Conservation (phyloP, 2,888 invertebrate species). For the Drosophila paramelanica region DNA sequence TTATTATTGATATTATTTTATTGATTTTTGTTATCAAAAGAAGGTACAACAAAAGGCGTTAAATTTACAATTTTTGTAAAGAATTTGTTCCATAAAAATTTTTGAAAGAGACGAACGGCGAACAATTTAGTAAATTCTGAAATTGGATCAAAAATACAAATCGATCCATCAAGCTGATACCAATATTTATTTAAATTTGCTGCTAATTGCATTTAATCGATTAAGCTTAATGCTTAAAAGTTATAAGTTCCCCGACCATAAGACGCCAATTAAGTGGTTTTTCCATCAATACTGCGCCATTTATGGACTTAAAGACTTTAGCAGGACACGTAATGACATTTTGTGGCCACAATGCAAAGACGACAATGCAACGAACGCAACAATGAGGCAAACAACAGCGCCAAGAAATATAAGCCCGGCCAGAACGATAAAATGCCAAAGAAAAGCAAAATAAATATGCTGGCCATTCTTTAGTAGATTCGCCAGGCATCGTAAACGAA, state of each 20-base stretch:
- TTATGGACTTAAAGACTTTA: slow-evolving; percentile 12
- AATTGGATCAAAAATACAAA: background rate
- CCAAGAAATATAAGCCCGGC: background rate
- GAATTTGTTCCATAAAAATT: too few relatives aligned
- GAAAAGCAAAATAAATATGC: slow-evolving; percentile 47
- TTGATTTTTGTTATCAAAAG: too few relatives aligned
- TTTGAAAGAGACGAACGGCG: background rate
- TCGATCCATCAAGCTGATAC: background rate
- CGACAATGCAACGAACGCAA: slow-evolving; percentile 44
- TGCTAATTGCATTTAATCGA: background rate
- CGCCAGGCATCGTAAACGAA: slow-evolving; percentile 38
- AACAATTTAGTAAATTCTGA: background rate
- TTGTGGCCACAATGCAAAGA: slow-evolving; percentile 41
- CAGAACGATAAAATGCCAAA: slow-evolving; percentile 45
- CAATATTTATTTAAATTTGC: background rate
- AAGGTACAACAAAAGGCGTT: too few relatives aligned
- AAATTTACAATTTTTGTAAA: too few relatives aligned
- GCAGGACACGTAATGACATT: slow-evolving; percentile 33
- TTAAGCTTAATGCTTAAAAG: background rate
- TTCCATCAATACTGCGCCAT: slow-evolving; percentile 13
- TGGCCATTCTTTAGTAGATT: slow-evolving; percentile 35
- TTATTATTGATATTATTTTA: too few relatives aligned
- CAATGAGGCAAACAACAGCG: slow-evolving; percentile 33
- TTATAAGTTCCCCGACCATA: background rate
- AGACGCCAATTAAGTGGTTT: slow-evolving; percentile 23